These are phyloP conservation scores for Gasteruption jaculator DNA, from an alignment of 2,888 invertebrate species.

Conservation along the genomic window DNA sequence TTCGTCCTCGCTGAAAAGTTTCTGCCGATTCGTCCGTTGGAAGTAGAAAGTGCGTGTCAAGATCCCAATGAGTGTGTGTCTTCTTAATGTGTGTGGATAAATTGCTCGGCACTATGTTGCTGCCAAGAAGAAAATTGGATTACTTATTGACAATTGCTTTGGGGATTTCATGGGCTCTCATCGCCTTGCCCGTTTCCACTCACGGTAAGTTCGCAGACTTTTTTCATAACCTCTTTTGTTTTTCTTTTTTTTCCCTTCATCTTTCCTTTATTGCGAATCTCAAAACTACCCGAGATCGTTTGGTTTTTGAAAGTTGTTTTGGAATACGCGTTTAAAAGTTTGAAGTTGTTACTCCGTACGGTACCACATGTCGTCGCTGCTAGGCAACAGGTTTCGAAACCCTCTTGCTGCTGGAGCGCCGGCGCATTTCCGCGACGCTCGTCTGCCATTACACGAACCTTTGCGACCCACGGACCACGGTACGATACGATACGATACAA, in stretches of 20 bases:
- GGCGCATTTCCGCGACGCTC: no score
- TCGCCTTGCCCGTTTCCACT: conserved; percentile 28
- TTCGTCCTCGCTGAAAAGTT: background rate
- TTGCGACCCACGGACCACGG: no score
- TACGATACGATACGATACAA: no score
- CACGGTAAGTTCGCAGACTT: conserved; percentile 30
- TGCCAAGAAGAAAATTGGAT: conserved; percentile 46
- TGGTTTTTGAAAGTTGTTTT: background rate
- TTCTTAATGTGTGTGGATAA: conserved; percentile 37
- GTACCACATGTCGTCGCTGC: conserved; percentile 32
- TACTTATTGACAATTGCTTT: conserved; percentile 34
- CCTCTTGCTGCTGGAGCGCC: conserved; percentile 42
- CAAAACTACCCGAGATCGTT: background rate
- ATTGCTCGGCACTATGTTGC: conserved; percentile 41
- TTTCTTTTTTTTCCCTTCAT: no score
- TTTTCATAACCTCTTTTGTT: no score
- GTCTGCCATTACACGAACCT: no score
- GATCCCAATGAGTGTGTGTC: conserved; percentile 46
- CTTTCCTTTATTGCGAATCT: no score
- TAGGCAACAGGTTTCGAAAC: conserved; percentile 46
- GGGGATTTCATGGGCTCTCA: conserved; percentile 21
- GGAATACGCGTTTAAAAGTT: conserved; percentile 2
- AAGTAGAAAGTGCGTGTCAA: conserved; percentile 31
- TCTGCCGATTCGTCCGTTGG: conserved; percentile 1
- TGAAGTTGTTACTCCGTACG: conserved; percentile 6